phyloP scores from a whole-genome alignment of 2,797 vertebrate species.

The Tiaroga cobitis region DNA sequence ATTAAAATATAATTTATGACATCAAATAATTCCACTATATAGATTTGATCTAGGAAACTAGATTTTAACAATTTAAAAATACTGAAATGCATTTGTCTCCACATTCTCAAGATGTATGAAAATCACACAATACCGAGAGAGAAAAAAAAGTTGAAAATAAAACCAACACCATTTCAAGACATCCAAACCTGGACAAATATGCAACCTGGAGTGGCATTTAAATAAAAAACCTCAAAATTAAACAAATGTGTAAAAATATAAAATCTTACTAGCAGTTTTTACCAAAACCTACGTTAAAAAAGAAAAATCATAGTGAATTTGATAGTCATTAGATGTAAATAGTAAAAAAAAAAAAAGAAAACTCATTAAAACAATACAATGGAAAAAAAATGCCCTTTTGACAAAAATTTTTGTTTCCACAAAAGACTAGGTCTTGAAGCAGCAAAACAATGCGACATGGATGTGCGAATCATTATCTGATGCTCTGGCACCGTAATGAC shows the following conservation, averaged over 20 bases:
- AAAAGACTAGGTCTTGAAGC: slow-evolving; percentile 55
- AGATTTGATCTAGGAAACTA: slow-evolving; percentile 99
- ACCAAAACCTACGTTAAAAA: slow-evolving; percentile 82
- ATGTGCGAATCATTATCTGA: slow-evolving; percentile 45
- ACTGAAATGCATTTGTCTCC: slow-evolving; percentile 93
- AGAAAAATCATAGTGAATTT: slow-evolving; percentile 74
- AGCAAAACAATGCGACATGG: slow-evolving; percentile 46
- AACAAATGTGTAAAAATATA: slow-evolving; percentile 87
- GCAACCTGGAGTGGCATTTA: slow-evolving; percentile 84
- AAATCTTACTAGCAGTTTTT: slow-evolving; percentile 85
- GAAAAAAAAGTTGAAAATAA: slow-evolving; percentile 56
- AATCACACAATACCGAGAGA: slow-evolving; percentile 90
- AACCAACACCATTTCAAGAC: slow-evolving; percentile 86
- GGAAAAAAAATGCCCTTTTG: slow-evolving; percentile 80
- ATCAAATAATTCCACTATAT: slow-evolving; percentile 94
- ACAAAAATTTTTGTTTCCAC: slow-evolving; percentile 70
- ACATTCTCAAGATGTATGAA: slow-evolving; percentile 85
- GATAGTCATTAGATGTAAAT: slow-evolving; percentile 83
- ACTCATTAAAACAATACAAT: slow-evolving; percentile 34
- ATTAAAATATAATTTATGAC: slow-evolving; percentile 99
- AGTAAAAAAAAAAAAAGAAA: slow-evolving; percentile 25
- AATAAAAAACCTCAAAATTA: slow-evolving; percentile 87
- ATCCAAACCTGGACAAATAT: slow-evolving; percentile 76
- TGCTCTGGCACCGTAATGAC: slow-evolving; percentile 24
- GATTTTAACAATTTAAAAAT: slow-evolving; percentile 99